Percentiles rank a stretch among this genome's conserved stretches.
Evolutionary conservation across 2,888 invertebrate genomes (phyloP).

Genomic region (Oscheius sp.): DNA sequence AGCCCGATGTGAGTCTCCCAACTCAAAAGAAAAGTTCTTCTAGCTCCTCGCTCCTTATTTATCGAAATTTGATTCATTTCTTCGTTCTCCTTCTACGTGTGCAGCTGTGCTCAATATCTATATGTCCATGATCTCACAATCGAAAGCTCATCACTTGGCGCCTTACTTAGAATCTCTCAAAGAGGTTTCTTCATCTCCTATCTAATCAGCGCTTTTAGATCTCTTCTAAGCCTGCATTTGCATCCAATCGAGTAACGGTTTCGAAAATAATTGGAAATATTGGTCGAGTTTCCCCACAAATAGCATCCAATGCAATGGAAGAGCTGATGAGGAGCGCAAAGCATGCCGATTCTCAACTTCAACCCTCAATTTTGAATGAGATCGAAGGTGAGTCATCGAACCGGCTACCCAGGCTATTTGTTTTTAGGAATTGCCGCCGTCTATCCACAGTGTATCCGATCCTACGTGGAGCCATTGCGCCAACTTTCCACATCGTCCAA

Average conservation of each 20-base stretch:
- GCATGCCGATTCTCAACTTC: conserved; percentile 38
- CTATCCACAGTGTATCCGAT: conserved; percentile 18
- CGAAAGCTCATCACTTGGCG: conserved; percentile 17
- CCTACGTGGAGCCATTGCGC: conserved; percentile 11
- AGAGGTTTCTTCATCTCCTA: too few relatives aligned
- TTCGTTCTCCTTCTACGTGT: conserved; percentile 77
- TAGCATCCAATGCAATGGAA: conserved; percentile 54
- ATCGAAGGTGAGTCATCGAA: conserved; percentile 55
- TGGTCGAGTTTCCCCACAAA: conserved; percentile 49
- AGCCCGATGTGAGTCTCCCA: conserved; percentile 77
- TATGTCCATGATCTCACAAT: conserved; percentile 73
- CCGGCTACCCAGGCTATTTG: background rate
- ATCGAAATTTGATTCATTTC: conserved; percentile 82
- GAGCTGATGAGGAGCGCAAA: conserved; percentile 45
- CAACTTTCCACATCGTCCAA: background rate
- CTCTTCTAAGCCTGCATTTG: conserved; percentile 8
- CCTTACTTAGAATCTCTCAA: conserved; percentile 20
- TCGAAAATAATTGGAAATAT: conserved; percentile 55
- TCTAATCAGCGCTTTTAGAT: background rate
- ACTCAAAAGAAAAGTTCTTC: too few relatives aligned
- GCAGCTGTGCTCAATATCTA: conserved; percentile 80
- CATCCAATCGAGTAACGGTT: conserved; percentile 15
- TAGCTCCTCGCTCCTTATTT: conserved; percentile 83
- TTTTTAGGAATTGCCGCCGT: conserved; percentile 20
- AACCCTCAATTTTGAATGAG: conserved; percentile 54